Base-by-base conservation (phyloP, 1,140 invertebrate genomes). In the Metopolophium dirhodum region DNA sequence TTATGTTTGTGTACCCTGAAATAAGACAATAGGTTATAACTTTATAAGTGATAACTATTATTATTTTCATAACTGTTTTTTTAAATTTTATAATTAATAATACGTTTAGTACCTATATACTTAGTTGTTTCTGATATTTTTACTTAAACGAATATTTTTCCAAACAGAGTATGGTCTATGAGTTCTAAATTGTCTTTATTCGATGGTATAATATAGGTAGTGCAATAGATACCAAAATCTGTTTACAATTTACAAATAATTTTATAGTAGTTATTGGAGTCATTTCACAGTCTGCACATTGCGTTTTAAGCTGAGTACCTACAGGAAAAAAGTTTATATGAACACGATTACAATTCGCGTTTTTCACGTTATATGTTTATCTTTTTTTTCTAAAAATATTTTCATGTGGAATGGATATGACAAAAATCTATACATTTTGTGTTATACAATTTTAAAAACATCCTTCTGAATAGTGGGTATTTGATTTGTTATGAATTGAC, bases 401-500 rank as follows among this genome's bases (percentile, higher is more conserved):
- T 77, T 77, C 61, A 20, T 6, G 14, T 77, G 30, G 61, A 77
- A n/a, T 7, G 4, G n/a, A 77, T 77, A 77, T n/a, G 20, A 77
- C 20, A n/a, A 68, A 77, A 77, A 77, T n/a, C n/a, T 30, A 20
- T 30, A n/a, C 30, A n/a, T n/a, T n/a, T 77, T n/a, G 30, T 30
- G n/a, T 77, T 77, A n/a, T 77, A 18, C n/a, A n/a, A 30, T n/a
- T 61, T 41, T 61, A 14, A 90, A 68, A n/a, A 90, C 7, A 68
- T 45, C 26, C 9, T 68, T 45, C 57, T 68, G 30, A 61, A 45
- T 57, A 68, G 35, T 90, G 45, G 54, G 26, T 68, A 90, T 68
- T 90, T 30, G 26, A 68, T 45, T 90, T 90, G 41, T 68, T 68
- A 68, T 45, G 9, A 61, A 90, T 68, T 90, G 89, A 90, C 54